phyloP scores from a whole-genome alignment of 2,888 invertebrate genomes.

The Timema podura region DNA sequence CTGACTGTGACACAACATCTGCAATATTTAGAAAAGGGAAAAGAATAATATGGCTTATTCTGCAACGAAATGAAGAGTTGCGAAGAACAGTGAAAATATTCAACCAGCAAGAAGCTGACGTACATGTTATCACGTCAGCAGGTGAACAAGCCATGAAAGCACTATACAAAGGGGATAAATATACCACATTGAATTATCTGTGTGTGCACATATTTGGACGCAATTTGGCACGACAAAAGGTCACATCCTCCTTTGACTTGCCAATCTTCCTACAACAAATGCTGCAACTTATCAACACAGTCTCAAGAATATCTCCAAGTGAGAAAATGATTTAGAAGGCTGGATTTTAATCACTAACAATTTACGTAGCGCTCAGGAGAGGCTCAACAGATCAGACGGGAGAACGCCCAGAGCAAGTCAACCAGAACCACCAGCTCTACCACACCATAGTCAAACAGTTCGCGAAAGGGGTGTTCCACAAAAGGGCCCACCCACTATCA shows the following conservation, averaged over 20 bases:
- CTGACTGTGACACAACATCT: no score
- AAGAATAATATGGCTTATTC: no score
- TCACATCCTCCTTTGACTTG: background rate
- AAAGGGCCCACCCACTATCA: no score
- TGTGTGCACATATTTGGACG: constrained; percentile 2
- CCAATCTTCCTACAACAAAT: background rate
- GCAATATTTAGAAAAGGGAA: no score
- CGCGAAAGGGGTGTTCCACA: no score
- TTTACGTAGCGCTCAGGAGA: no score
- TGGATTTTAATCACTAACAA: background rate
- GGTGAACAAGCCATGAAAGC: background rate
- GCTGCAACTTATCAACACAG: background rate
- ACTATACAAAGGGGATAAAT: background rate
- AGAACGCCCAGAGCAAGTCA: no score
- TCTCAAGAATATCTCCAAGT: background rate
- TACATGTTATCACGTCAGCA: background rate
- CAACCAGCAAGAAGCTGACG: background rate
- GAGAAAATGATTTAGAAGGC: background rate
- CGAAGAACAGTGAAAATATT: no score
- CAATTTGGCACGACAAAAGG: background rate
- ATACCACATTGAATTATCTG: constrained; percentile 6
- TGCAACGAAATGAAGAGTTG: background rate
- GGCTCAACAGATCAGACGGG: no score
- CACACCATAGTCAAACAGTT: no score
- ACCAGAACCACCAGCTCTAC: no score